Percentiles rank a stretch among this genome's conserved stretches.
Conservation (phyloP, 2,797 vertebrate genomes). For the Lagodon rhomboides region DNA sequence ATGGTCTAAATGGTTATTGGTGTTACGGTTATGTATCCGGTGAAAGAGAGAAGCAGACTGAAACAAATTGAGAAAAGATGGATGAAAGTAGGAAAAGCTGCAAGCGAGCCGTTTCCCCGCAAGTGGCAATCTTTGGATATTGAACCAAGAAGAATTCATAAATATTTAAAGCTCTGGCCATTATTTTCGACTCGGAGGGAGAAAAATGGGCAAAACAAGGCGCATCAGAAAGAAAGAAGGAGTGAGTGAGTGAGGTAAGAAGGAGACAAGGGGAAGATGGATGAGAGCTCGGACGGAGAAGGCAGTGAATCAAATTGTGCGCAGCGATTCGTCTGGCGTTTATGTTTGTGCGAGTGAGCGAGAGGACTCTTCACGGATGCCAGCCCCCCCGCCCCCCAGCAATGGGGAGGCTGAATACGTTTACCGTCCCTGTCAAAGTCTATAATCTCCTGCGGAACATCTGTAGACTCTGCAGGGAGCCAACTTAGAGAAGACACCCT, state of each 20-base stretch:
- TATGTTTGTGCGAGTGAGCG: constrained; percentile 17
- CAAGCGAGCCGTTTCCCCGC: constrained; percentile 3
- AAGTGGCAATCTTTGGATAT: constrained; percentile 9
- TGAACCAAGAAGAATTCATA: constrained; percentile 17
- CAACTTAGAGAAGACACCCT: not conserved
- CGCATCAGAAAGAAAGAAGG: not conserved
- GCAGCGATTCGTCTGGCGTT: not conserved
- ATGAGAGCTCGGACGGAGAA: constrained; percentile 14
- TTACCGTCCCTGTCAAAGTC: constrained; percentile 31
- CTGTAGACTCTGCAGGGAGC: constrained; percentile 8
- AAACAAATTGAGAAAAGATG: not conserved
- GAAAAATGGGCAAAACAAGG: constrained; percentile 19
- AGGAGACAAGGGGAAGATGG: constrained; percentile 28
- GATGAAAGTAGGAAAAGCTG: not conserved
- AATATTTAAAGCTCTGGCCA: constrained; percentile 32
- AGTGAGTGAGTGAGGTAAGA: not conserved
- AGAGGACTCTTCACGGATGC: not conserved
- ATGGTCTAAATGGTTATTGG: not conserved
- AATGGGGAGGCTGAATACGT: constrained; percentile 19
- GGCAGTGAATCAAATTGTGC: constrained; percentile 28
- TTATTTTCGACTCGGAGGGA: not conserved
- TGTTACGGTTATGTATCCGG: not conserved
- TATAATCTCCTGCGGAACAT: constrained; percentile 32
- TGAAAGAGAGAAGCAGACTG: not conserved
- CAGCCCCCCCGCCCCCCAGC: not conserved